These are phyloP conservation scores for Hirudo medicinalis DNA, from an alignment of 1,140 invertebrate species.

Conservation along the genomic window DNA sequence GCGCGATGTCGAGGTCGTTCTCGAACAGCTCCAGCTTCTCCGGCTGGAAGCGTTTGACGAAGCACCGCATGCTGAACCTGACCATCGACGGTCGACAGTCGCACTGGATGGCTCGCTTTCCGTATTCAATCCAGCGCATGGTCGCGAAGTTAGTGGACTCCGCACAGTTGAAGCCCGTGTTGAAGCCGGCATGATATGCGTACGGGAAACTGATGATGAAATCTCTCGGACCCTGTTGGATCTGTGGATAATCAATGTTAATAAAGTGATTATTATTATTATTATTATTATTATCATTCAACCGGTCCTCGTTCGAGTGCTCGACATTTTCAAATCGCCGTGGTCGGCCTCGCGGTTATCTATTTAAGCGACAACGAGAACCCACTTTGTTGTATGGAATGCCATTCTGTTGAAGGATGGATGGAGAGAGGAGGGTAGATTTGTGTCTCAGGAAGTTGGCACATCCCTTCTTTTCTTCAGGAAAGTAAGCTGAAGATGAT, in stretches of 20 bases:
- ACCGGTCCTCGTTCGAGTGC: background rate
- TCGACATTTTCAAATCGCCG: background rate
- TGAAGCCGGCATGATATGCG: slow-evolving; percentile 89
- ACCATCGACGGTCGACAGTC: slow-evolving; percentile 58
- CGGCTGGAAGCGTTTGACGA: slow-evolving; percentile 84
- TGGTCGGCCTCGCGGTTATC: too few species aligned
- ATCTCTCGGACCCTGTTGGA: slow-evolving; percentile 72
- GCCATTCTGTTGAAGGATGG: slow-evolving; percentile 76
- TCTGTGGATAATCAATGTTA: background rate
- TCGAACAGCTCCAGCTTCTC: slow-evolving; percentile 69
- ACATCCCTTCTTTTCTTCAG: slow-evolving; percentile 64
- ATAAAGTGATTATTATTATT: background rate
- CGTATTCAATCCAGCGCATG: slow-evolving; percentile 93
- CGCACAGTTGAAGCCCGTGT: slow-evolving; percentile 95
- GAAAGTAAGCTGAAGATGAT: slow-evolving; percentile 58
- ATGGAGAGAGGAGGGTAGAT: slow-evolving; percentile 89
- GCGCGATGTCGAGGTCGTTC: slow-evolving; percentile 69
- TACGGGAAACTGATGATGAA: slow-evolving; percentile 99
- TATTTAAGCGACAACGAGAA: slow-evolving; percentile 3
- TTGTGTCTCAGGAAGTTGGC: slow-evolving; percentile 90
- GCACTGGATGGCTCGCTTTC: slow-evolving; percentile 54
- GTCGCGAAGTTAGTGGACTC: slow-evolving; percentile 98
- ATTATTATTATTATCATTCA: background rate
- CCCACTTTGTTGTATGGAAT: slow-evolving; percentile 82
- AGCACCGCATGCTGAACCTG: slow-evolving; percentile 93